These are phyloP conservation scores for Centropus unirufus DNA, from an alignment of 2,113 vertebrate species.

Conservation along the genomic window DNA sequence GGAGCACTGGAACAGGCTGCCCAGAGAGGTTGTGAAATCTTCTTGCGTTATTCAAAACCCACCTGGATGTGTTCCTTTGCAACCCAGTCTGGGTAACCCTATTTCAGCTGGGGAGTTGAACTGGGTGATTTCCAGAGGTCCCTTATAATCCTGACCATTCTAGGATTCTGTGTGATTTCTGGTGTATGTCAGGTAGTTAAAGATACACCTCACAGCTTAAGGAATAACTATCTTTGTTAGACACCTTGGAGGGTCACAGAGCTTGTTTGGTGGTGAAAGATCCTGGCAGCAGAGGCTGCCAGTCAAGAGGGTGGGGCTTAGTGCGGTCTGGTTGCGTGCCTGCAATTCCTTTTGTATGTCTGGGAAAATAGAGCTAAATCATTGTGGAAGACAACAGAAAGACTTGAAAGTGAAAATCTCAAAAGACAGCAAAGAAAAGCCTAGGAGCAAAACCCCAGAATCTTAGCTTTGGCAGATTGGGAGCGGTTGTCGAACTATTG, in stretches of 20 bases:
- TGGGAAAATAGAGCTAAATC: background rate
- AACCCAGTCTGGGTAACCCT: too few species aligned
- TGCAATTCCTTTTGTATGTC: background rate
- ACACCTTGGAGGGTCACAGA: background rate
- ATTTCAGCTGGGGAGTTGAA: too few species aligned
- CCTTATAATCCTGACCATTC: too few species aligned
- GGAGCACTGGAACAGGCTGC: too few species aligned
- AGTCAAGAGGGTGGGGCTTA: background rate
- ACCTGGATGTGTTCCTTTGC: too few species aligned
- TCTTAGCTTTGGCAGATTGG: background rate
- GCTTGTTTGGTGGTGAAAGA: background rate
- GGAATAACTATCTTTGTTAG: background rate
- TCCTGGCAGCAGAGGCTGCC: background rate
- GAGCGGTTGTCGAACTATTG: background rate
- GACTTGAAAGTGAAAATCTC: background rate
- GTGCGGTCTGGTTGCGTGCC: background rate
- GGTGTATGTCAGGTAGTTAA: background rate
- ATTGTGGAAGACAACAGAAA: background rate
- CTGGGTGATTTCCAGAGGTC: too few species aligned
- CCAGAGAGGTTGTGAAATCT: too few species aligned
- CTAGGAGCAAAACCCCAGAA: rapidly evolving
- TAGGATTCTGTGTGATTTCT: too few species aligned
- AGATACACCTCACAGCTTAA: background rate
- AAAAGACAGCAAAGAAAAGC: background rate
- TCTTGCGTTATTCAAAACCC: too few species aligned